These are phyloP conservation scores for Phymatocera aterrima DNA, from an alignment of 2,888 invertebrate species.

Conservation along the genomic window DNA sequence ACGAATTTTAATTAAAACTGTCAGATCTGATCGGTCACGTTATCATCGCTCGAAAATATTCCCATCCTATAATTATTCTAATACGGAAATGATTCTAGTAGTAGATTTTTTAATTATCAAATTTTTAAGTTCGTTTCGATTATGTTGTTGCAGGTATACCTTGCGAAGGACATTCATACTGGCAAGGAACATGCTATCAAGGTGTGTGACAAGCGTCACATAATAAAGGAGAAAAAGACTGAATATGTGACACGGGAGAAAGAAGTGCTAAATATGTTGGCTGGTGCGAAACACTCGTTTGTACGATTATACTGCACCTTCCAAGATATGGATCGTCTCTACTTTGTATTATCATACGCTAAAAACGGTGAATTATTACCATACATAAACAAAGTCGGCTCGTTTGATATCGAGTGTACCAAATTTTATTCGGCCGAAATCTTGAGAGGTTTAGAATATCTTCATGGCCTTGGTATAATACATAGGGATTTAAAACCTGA, in stretches of 20 bases:
- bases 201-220: conserved; percentile 97
- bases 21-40: neutral
- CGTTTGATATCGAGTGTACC: conserved; percentile 92
- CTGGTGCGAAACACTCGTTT: conserved; percentile 89
- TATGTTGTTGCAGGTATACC: conserved; percentile 81
- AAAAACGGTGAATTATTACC: conserved; percentile 96
- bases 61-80: neutral
- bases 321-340: conserved; percentile 94
- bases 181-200: conserved; percentile 97
- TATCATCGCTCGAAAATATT: neutral
- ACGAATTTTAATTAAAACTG: conserved; percentile 6
- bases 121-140: neutral
- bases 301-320: conserved; percentile 97
- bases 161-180: conserved; percentile 93
- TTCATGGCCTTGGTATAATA: conserved; percentile 92
- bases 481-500: conserved; percentile 99
- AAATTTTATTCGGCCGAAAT: conserved; percentile 97
- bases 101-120: neutral
- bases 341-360: conserved; percentile 97
- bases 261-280: conserved; percentile 92
- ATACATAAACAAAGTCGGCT: conserved; percentile 93
- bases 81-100: neutral
- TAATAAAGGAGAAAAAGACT: conserved; percentile 94
- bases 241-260: conserved; percentile 96
- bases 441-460: conserved; percentile 92